Evolutionary conservation across 2,113 vertebrate genomes (phyloP).

Genomic region (Tauraco erythrolophus): DNA sequence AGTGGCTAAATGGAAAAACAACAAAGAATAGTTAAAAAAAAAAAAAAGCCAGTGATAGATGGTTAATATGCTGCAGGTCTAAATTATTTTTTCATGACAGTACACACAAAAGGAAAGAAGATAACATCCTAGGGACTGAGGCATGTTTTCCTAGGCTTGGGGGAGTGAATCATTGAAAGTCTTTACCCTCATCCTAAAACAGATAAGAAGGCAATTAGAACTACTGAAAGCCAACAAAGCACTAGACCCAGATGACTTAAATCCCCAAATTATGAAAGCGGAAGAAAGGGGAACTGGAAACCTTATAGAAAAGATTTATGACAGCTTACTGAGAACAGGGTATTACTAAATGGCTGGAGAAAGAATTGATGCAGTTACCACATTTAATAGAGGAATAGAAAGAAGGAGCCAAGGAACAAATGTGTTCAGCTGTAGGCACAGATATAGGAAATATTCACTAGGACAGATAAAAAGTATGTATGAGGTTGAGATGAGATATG

Average conservation of each 20-base stretch:
- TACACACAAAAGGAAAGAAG: slow-evolving; percentile 41
- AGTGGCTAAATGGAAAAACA: slow-evolving; percentile 1
- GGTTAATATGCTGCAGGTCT: slow-evolving; percentile 17
- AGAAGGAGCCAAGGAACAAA: neutral
- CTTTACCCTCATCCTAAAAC: slow-evolving; percentile 10
- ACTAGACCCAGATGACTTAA: neutral
- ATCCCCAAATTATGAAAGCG: neutral
- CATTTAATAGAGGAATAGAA: neutral
- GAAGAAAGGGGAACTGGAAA: slow-evolving; percentile 35
- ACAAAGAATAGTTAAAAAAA: neutral
- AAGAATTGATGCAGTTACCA: neutral
- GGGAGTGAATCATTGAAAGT: slow-evolving; percentile 24
- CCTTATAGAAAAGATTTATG: slow-evolving; percentile 35
- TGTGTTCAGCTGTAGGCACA: neutral
- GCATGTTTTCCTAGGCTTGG: slow-evolving; percentile 41
- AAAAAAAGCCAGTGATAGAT: slow-evolving; percentile 56
- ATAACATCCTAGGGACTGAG: slow-evolving; percentile 52
- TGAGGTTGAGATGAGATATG: neutral
- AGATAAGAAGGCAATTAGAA: slow-evolving; percentile 58
- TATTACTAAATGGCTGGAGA: neutral
- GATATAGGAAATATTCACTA: neutral
- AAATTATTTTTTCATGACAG: slow-evolving; percentile 59
- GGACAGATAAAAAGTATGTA: neutral
- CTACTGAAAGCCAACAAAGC: slow-evolving; percentile 44
- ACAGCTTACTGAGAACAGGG: neutral